Evolutionary conservation across 2,888 invertebrate genomes (phyloP).

Genomic region (Uloborus plumipes): DNA sequence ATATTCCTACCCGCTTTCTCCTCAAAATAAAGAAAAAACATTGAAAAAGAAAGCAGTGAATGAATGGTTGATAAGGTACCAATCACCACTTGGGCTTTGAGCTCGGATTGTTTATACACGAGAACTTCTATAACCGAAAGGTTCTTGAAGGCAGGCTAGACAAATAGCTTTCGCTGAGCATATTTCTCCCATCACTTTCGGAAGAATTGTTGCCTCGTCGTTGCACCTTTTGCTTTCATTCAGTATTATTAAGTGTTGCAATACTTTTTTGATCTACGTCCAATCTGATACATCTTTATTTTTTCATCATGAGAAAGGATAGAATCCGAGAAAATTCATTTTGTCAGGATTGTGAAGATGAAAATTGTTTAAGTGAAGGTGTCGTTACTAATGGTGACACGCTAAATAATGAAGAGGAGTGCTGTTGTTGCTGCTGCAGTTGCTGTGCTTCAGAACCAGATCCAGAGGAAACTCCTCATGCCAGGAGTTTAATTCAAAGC

Average conservation of each 20-base stretch:
- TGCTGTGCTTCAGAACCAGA: constrained; percentile 16
- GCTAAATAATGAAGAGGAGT: constrained; percentile 6
- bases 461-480: neutral
- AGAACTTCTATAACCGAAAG: constrained; percentile 33
- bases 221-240: no score
- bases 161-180: no score
- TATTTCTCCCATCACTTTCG: neutral
- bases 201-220: neutral
- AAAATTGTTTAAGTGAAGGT: constrained; percentile 12
- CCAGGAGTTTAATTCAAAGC: neutral
- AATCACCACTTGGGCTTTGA: constrained; percentile 24
- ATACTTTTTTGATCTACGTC: no score
- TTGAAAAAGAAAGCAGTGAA: constrained; percentile 27
- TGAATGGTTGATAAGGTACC: constrained; percentile 42
- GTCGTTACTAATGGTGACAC: neutral
- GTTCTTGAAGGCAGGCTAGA: constrained; percentile 7
- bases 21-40: constrained; percentile 23
- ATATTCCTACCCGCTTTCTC: constrained; percentile 32
- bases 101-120: constrained; percentile 27
- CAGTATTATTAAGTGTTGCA: no score
- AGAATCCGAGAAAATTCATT: constrained; percentile 9
- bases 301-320: neutral
- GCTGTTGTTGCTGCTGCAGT: constrained; percentile 36
- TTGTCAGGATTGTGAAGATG: constrained; percentile 32
- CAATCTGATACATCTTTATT: neutral